These are phyloP conservation scores for Orthonevra nobilis DNA, from an alignment of 2,888 invertebrate genomes.

Conservation along the genomic window DNA sequence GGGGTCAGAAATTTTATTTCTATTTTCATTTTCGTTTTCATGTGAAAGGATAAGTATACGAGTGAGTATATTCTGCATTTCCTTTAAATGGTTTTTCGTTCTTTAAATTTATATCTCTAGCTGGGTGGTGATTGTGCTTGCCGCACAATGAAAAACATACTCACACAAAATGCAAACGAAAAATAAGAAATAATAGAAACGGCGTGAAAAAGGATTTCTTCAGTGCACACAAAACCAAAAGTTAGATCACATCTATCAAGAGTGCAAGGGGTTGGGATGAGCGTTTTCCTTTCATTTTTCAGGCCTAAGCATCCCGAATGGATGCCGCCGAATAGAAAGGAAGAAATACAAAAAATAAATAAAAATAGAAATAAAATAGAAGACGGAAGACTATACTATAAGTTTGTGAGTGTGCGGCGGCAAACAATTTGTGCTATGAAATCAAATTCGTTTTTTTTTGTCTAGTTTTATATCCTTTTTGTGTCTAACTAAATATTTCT, in stretches of 20 bases:
- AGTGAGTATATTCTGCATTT: conserved; percentile 64
- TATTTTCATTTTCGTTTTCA: conserved; percentile 13
- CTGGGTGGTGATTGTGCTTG: conserved; percentile 50
- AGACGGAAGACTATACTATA: conserved; percentile 40
- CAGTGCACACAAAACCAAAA: conserved; percentile 52
- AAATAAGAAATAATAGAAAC: conserved; percentile 24
- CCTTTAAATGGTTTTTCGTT: conserved; percentile 44
- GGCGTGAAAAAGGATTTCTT: conserved; percentile 51
- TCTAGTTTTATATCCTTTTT: conserved; percentile 50
- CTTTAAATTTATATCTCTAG: too few species aligned
- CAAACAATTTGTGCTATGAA: conserved; percentile 67
- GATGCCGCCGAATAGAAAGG: conserved; percentile 19
- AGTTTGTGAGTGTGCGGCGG: conserved; percentile 48
- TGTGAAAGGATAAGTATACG: conserved; percentile 49
- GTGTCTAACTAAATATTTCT: conserved; percentile 62
- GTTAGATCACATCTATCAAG: conserved; percentile 62
- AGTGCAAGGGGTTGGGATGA: conserved; percentile 45
- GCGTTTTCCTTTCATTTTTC: too few species aligned
- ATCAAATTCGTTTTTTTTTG: background rate
- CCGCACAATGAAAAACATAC: conserved; percentile 39
- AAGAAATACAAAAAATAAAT: background rate
- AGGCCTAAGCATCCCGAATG: conserved; percentile 57
- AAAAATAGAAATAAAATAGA: conserved; percentile 8
- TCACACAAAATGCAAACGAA: conserved; percentile 23
- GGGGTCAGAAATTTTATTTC: conserved; percentile 37